Evolutionary conservation across 2,113 vertebrate species (phyloP).

Genomic region (Todiramphus saurophagus): DNA sequence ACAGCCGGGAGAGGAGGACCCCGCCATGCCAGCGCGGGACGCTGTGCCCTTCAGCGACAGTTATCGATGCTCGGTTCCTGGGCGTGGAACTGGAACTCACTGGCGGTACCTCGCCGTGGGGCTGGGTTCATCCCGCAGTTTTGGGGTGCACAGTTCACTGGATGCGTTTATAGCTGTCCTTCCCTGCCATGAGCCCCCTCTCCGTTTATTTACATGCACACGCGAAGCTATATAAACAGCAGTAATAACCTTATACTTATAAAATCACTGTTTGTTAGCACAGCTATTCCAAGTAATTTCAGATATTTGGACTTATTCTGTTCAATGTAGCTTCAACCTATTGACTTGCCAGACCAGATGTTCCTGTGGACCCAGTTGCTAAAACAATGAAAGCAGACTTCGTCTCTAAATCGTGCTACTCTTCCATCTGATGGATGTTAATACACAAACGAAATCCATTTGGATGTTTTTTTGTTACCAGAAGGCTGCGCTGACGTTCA

Average conservation of each 20-base stretch:
- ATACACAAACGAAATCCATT: constrained; percentile 33
- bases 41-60: not conserved
- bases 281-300: not conserved
- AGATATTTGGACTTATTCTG: not conserved
- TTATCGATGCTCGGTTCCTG: not conserved
- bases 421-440: constrained; percentile 35
- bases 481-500: constrained; percentile 69
- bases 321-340: not conserved
- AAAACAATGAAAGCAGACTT: constrained; percentile 1
- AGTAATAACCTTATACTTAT: not conserved
- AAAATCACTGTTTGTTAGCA: not conserved
- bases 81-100: not conserved
- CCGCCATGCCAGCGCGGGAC: not conserved
- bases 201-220: not conserved
- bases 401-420: not conserved
- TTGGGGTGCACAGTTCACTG: not conserved
- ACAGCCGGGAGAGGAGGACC: not conserved
- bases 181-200: not conserved
- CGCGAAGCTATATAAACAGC: not conserved
- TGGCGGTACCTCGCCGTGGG: not conserved
- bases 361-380: not conserved
- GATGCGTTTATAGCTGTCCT: not conserved
- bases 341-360: constrained; percentile 12
- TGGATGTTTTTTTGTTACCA: constrained; percentile 56
- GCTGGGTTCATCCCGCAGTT: not conserved